Conservation (phyloP, 2,113 vertebrate genomes). For the Labeo rohita region DNA sequence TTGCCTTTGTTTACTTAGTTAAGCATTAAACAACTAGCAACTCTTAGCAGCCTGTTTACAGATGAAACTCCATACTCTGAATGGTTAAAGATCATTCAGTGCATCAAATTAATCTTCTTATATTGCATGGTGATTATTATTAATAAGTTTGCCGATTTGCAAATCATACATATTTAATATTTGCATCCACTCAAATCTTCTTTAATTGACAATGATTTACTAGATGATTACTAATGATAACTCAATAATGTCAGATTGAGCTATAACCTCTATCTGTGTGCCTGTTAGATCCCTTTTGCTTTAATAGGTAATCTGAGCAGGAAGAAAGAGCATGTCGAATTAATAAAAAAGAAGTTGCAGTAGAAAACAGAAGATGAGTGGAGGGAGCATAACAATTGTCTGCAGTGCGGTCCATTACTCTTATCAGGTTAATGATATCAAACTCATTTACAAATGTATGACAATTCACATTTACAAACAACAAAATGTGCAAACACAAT, state of each 20-base stretch:
- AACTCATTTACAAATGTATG: too few relatives aligned
- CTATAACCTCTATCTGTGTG: neutral
- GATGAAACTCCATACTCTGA: too few relatives aligned
- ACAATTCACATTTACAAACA: too few relatives aligned
- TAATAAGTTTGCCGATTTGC: neutral
- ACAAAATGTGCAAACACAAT: neutral
- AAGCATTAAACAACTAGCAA: too few relatives aligned
- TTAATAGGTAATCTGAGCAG: neutral
- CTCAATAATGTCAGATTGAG: neutral
- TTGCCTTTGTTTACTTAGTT: too few relatives aligned
- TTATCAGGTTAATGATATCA: slow-evolving; percentile 1
- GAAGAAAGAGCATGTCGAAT: neutral
- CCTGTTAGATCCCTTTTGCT: neutral
- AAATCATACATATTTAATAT: slow-evolving; percentile 17
- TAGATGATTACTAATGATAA: neutral
- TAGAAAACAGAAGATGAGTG: neutral
- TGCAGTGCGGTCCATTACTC: neutral
- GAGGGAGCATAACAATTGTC: neutral
- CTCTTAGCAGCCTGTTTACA: too few relatives aligned
- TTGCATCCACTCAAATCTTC: neutral
- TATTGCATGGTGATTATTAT: neutral
- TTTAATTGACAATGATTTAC: neutral
- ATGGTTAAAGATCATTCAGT: too few relatives aligned
- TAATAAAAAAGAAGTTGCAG: neutral
- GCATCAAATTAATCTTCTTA: too few relatives aligned